Conservation (phyloP, 1,140 invertebrate genomes). For the Trachelipus rathkii region DNA sequence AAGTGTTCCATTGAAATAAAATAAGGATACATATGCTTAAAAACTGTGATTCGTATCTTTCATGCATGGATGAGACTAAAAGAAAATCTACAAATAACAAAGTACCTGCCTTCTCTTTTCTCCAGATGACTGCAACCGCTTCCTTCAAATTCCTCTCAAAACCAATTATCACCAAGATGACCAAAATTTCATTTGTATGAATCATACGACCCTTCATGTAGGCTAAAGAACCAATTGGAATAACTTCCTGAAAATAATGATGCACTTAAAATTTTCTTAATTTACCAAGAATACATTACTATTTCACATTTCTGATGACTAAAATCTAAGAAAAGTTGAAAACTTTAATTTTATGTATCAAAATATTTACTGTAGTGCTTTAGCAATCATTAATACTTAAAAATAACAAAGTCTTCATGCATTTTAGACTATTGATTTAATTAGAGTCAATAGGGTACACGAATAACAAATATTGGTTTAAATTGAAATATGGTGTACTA, state of each 20-base stretch:
- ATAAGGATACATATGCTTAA: too few relatives aligned
- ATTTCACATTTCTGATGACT: not conserved
- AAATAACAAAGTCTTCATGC: not conserved
- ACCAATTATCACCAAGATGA: constrained; percentile 64
- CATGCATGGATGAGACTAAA: too few relatives aligned
- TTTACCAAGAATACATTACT: not conserved
- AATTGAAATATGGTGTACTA: not conserved
- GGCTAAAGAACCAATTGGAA: constrained; percentile 49
- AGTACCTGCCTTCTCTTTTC: constrained; percentile 33
- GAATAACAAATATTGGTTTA: not conserved
- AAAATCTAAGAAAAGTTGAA: too few relatives aligned
- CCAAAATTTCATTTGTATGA: constrained; percentile 69
- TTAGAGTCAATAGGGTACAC: too few relatives aligned
- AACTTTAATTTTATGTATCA: too few relatives aligned
- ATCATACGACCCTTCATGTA: constrained; percentile 64
- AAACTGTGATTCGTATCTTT: too few relatives aligned
- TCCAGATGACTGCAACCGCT: constrained; percentile 56
- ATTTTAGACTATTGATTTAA: too few relatives aligned
- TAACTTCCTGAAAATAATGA: constrained; percentile 35
- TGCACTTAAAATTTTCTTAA: too few relatives aligned
- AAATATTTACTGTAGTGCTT: too few relatives aligned
- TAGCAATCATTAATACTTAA: too few relatives aligned
- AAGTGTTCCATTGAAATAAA: too few relatives aligned
- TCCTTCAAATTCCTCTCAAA: constrained; percentile 66
- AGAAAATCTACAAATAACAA: too few relatives aligned